Evolutionary conservation across 2,888 invertebrate species (phyloP).

Genomic region (Adelphocoris suturalis): DNA sequence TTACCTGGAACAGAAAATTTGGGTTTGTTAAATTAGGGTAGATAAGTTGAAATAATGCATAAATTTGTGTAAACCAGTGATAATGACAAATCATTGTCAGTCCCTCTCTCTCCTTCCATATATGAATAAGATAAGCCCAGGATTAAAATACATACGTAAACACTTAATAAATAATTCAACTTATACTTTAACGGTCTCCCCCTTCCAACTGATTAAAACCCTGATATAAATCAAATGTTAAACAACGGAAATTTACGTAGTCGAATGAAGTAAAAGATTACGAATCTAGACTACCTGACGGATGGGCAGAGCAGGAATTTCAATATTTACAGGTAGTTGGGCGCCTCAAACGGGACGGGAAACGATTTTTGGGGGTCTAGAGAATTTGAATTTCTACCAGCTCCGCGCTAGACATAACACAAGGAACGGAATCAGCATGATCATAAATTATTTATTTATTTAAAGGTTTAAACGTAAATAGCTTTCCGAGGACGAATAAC

Average conservation of each 20-base stretch:
- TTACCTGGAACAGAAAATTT: no score
- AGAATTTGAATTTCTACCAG: constrained; percentile 1
- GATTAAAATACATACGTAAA: no score
- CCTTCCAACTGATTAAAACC: no score
- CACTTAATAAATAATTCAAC: no score
- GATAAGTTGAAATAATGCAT: no score
- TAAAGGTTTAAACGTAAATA: background rate
- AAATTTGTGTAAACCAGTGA: no score
- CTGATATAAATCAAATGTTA: background rate
- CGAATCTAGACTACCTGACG: background rate
- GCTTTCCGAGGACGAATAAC: background rate
- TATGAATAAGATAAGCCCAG: no score
- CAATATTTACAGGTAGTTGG: background rate
- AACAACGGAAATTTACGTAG: background rate
- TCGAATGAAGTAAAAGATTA: no score
- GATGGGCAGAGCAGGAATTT: background rate
- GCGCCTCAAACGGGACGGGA: background rate
- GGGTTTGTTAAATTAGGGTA: no score
- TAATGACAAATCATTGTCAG: no score
- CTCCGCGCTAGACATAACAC: background rate
- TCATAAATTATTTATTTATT: background rate
- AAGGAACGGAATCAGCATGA: background rate
- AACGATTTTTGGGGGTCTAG: constrained; percentile 5
- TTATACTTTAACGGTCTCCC: no score
- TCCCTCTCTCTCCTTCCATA: no score